A percentile compares a stretch with the other conserved stretches of the same genome.
Conservation (phyloP, 1,140 invertebrate genomes). For the Cheumatopsyche charites region DNA sequence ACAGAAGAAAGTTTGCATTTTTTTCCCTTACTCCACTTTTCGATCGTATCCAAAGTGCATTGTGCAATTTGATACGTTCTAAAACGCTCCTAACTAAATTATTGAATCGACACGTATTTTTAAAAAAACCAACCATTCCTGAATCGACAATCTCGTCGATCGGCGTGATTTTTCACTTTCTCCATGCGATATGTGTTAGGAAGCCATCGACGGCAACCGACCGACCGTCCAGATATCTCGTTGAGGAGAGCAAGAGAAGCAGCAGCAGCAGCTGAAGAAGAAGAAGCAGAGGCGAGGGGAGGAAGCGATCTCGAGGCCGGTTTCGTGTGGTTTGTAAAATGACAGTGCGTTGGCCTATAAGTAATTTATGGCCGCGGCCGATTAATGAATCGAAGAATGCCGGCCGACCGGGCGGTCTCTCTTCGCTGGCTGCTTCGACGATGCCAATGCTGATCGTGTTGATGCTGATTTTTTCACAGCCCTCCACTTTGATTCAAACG, state of each 20-base stretch:
- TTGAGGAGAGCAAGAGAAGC: neutral
- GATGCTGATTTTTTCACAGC: too few species aligned
- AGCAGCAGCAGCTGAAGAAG: neutral
- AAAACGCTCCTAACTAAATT: neutral
- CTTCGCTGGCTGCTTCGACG: neutral
- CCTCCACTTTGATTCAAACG: too few species aligned
- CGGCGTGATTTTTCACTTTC: too few species aligned
- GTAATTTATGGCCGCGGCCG: conserved; percentile 25
- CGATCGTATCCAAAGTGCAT: conserved; percentile 6
- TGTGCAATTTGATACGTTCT: neutral
- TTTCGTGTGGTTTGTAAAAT: conserved; percentile 22
- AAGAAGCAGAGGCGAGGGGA: neutral
- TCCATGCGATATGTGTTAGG: too few species aligned
- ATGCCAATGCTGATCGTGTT: too few species aligned
- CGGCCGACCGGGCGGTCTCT: neutral
- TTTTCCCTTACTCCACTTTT: neutral
- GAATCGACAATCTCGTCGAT: neutral
- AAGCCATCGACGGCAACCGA: too few species aligned
- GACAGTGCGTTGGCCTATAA: conserved; percentile 33
- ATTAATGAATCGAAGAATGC: conserved; percentile 35
- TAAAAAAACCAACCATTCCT: neutral
- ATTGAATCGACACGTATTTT: neutral
- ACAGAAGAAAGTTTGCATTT: conserved; percentile 14
- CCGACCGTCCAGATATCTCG: neutral
- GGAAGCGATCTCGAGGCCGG: neutral